Conservation (phyloP, 2,113 vertebrate species). For the Atractosteus spatula region DNA sequence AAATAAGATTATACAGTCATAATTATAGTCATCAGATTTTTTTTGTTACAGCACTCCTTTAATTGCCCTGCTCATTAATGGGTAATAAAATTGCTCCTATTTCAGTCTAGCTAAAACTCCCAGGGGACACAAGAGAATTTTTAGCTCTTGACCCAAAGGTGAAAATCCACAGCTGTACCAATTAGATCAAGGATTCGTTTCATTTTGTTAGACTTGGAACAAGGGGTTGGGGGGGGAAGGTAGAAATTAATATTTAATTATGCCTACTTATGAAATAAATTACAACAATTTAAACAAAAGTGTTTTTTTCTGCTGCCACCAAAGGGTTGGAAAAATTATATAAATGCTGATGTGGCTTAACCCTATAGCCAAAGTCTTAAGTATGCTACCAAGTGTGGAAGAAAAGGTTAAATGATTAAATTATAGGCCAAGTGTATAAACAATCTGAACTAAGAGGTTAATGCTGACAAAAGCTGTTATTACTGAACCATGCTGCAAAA, state of each 20-base stretch:
- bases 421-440: too few species aligned
- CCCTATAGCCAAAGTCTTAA: too few species aligned
- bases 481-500: too few species aligned
- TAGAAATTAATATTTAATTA: constrained; percentile 2
- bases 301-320: too few species aligned
- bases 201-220: neutral
- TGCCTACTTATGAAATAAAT: neutral
- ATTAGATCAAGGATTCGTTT: constrained; percentile 14
- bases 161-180: constrained; percentile 18
- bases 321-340: too few species aligned
- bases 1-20: constrained; percentile 7
- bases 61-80: constrained; percentile 13
- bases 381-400: too few species aligned
- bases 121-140: neutral
- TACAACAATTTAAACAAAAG: too few species aligned
- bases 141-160: constrained; percentile 10
- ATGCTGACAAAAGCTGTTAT: too few species aligned
- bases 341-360: too few species aligned
- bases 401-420: too few species aligned
- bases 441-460: too few species aligned
- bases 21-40: constrained; percentile 5
- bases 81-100: constrained; percentile 7
- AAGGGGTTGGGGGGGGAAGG: neutral
- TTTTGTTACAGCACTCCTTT: neutral
- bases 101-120: constrained; percentile 9